phyloP scores from a whole-genome alignment of 1,140 invertebrate species.

The Euwallacea similis region DNA sequence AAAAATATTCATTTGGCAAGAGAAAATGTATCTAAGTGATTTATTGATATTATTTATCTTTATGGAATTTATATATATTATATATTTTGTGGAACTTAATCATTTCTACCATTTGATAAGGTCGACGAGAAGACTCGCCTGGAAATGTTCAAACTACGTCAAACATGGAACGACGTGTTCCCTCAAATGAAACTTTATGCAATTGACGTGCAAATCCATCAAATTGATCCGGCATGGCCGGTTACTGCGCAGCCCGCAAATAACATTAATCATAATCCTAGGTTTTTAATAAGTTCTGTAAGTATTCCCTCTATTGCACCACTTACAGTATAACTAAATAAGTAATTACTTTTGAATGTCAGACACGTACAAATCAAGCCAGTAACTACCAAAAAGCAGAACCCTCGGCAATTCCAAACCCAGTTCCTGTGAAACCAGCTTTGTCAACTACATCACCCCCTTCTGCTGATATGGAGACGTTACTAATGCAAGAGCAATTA shows the following conservation, averaged over 20 bases:
- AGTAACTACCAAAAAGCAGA: neutral
- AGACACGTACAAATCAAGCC: neutral
- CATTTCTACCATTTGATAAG: constrained; percentile 57
- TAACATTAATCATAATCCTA: constrained; percentile 93
- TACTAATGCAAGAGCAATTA: constrained; percentile 74
- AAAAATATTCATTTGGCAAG: neutral
- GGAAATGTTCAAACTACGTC: constrained; percentile 90
- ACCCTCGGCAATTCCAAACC: neutral
- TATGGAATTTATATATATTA: neutral
- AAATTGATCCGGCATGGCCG: constrained; percentile 94
- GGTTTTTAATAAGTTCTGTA: constrained; percentile 69
- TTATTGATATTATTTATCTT: neutral
- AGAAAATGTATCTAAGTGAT: neutral
- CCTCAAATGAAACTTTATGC: constrained; percentile 83
- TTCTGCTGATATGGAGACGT: constrained; percentile 46
- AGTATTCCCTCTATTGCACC: constrained; percentile 11
- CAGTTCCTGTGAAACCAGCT: neutral
- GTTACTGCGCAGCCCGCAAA: constrained; percentile 69
- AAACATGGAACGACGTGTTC: constrained; percentile 95
- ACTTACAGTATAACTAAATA: neutral
- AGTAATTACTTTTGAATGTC: constrained; percentile 29
- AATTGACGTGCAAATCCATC: constrained; percentile 84
- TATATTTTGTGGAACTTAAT: neutral
- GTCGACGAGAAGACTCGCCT: constrained; percentile 90
- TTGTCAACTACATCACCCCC: constrained; percentile 3